phyloP scores from a whole-genome alignment of 37 sponge, comb jelly and placozoan species.

The Mnemiopsis leidyi region DNA sequence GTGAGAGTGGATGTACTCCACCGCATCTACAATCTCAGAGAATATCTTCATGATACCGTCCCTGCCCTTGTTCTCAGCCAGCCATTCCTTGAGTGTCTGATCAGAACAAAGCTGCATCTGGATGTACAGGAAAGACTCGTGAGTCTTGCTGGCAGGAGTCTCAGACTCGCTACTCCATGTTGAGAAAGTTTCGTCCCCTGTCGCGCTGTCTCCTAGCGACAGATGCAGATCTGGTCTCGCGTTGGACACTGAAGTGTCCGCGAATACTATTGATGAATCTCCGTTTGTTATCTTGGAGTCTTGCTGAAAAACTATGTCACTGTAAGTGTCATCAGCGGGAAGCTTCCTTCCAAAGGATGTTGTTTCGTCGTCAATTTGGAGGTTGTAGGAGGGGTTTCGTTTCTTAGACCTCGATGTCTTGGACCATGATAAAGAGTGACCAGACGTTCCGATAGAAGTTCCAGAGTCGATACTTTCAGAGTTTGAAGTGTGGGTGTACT shows the following conservation, averaged over 20 bases:
- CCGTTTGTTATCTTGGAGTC: not conserved
- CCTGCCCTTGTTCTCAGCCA: conserved; percentile 58
- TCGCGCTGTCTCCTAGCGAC: not conserved
- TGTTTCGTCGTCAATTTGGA: not conserved
- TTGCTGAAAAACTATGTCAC: not conserved
- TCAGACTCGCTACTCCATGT: not conserved
- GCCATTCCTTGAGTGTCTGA: conserved; percentile 85
- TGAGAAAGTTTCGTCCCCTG: not conserved
- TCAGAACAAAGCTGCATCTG: conserved; percentile 92
- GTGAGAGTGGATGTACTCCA: conserved; percentile 83
- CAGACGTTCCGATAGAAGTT: not conserved
- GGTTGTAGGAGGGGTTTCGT: not conserved
- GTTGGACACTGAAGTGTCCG: not conserved
- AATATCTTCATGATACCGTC: conserved; percentile 60
- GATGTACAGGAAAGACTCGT: conserved; percentile 74
- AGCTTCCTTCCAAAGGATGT: not conserved
- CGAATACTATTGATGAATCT: not conserved
- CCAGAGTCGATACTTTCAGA: conserved; percentile 26
- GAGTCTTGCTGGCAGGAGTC: not conserved
- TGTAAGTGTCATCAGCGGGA: not conserved
- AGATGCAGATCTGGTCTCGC: not conserved
- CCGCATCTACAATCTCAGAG: conserved; percentile 78
- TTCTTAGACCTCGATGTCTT: not conserved
- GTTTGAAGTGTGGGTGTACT: conserved; percentile 41
- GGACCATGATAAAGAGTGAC: not conserved